Evolutionary conservation across 2,888 invertebrate genomes (phyloP).

Genomic region (Strigamia crassipes): DNA sequence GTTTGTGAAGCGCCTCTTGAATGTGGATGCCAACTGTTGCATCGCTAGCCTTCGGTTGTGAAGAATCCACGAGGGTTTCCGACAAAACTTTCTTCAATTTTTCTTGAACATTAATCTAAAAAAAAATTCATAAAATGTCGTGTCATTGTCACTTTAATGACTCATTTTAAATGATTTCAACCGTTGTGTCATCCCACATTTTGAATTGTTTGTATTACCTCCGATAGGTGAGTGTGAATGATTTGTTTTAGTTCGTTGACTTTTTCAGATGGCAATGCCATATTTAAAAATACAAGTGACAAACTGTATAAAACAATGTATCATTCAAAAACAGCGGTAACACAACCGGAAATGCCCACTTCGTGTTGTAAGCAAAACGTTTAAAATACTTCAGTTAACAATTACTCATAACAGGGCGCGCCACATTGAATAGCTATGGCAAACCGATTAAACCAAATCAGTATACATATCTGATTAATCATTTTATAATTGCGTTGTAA

Average conservation of each 20-base stretch:
- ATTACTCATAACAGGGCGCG: slow-evolving; percentile 14
- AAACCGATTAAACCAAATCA: neutral
- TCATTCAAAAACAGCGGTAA: slow-evolving; percentile 17
- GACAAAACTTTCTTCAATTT: slow-evolving; percentile 31
- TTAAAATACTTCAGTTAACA: neutral
- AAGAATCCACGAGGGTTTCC: neutral
- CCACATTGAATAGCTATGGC: neutral
- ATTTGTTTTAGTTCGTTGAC: slow-evolving; percentile 32
- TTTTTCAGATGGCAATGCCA: slow-evolving; percentile 43
- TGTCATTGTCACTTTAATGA: neutral
- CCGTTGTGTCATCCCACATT: neutral
- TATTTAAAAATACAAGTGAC: neutral
- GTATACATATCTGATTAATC: neutral
- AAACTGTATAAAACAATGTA: neutral
- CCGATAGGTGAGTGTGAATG: slow-evolving; percentile 5
- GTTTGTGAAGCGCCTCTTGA: neutral
- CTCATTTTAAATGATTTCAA: neutral
- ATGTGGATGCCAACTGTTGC: neutral
- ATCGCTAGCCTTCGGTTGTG: neutral
- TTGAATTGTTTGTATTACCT: slow-evolving; percentile 6
- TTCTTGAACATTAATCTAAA: slow-evolving; percentile 14
- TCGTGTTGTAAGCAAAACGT: neutral
- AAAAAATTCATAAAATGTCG: neutral
- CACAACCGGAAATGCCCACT: neutral
- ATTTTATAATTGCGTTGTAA: too few species aligned